Base-by-base conservation (phyloP, 2,888 invertebrate genomes). In the Acanthopleura granulata region DNA sequence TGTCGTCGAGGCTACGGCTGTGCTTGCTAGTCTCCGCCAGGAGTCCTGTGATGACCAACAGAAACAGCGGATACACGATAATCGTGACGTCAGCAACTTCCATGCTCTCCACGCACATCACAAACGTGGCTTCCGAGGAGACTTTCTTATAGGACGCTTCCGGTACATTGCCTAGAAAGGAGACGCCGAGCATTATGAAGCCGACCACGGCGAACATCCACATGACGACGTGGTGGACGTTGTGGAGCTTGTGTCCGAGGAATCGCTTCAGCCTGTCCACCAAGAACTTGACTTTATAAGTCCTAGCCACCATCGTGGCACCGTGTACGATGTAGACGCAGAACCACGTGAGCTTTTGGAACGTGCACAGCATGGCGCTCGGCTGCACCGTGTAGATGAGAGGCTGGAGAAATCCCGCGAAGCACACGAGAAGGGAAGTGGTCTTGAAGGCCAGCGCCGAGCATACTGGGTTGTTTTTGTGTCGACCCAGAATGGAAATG, bases 361-460 rank as follows among this genome's bases (percentile, higher is more conserved):
- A 51, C 18, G 40, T 29, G 62, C 73, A 73, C 15, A 57, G 29
- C 18, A 49, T 40, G 29, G 18, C 27, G 18, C 27, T 16, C 11
- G 73, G 73, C 30, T 22, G 25, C 29, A 73, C 25, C 40, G 40
- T 29, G 62, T 73, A 61, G 14, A 73, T 27, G 30, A 73, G 22
- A 18, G 73, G 73, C 22, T 61, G 61, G 1, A 61, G 62, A 29
- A 61, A 57, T 40, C 73, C 73, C 27, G 18, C 12, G 62, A 22
- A 61, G 25, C 61, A 61, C 15, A 73, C 61, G 1, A 62, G 49
- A 30, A 73, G 62, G 29, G 61, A 73, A 1, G 73, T 73, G 15
- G 40, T 61, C 49, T 73, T 73, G n/a, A 73, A 57, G 12, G 51
- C 62, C 14, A 57, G 18, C 11, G 57, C 11, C 16, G 40, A 40